phyloP scores from a whole-genome alignment of 2,888 invertebrate genomes.

The Lepeophtheirus nordmannii region DNA sequence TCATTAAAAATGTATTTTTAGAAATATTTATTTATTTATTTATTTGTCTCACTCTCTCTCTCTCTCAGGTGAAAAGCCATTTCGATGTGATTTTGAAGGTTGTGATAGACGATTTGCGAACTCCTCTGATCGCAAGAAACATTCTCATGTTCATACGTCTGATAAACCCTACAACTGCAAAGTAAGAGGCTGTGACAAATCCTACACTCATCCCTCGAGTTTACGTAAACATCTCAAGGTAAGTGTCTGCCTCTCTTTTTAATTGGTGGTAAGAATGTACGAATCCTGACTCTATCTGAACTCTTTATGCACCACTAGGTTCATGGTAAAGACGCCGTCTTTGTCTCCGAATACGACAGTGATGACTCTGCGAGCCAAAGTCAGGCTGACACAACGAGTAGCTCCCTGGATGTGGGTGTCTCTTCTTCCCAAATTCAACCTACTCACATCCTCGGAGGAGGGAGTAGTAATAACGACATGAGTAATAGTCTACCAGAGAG shows the following conservation, averaged over 20 bases:
- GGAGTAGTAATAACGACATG: neutral
- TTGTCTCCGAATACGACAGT: constrained; percentile 54
- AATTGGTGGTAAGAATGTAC: too few relatives aligned
- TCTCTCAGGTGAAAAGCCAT: constrained; percentile 91
- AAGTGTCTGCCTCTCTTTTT: constrained; percentile 11
- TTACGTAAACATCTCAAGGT: constrained; percentile 96
- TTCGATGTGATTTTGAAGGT: constrained; percentile 91
- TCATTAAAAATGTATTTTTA: neutral
- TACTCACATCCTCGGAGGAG: neutral
- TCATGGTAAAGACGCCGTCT: constrained; percentile 52
- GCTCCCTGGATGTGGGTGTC: neutral
- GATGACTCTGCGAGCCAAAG: constrained; percentile 37
- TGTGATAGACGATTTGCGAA: constrained; percentile 96
- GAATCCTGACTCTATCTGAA: too few relatives aligned
- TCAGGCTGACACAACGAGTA: neutral
- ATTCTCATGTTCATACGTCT: constrained; percentile 95
- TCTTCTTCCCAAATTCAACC: too few relatives aligned
- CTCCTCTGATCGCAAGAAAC: constrained; percentile 96
- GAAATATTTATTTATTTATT: neutral
- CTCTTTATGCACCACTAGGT: constrained; percentile 38
- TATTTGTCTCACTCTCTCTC: constrained; percentile 25
- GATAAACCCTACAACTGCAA: constrained; percentile 98
- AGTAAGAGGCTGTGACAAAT: constrained; percentile 91
- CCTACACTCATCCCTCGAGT: constrained; percentile 95
- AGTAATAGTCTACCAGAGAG: neutral